Evolutionary conservation across 2,113 vertebrate genomes (phyloP).

Genomic region (Corvus moneduloides): DNA sequence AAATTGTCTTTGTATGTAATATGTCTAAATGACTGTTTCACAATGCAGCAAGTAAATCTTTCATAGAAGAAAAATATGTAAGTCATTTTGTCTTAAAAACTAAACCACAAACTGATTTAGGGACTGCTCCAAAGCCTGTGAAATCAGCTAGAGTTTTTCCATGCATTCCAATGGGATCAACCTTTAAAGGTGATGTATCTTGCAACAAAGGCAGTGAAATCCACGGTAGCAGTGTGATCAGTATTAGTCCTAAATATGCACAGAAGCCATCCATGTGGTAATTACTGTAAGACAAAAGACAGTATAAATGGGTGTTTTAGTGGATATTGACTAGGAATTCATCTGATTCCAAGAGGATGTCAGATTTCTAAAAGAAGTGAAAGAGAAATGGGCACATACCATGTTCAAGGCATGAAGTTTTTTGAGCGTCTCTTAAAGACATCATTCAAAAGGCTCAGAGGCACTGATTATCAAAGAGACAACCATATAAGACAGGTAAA

Average conservation of each 20-base stretch:
- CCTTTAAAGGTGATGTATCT: not conserved
- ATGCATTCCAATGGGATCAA: not conserved
- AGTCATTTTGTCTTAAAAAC: not conserved
- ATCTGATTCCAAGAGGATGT: not conserved
- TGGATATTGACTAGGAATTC: not conserved
- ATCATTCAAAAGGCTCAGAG: not conserved
- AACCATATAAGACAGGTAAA: not conserved
- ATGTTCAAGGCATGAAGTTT: not conserved
- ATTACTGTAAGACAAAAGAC: slow-evolving; percentile 3
- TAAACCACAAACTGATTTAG: not conserved
- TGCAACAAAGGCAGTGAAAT: not conserved
- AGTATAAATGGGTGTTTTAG: not conserved
- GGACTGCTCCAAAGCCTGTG: not conserved
- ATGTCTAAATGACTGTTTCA: not conserved
- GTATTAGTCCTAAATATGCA: not conserved
- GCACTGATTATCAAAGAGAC: not conserved
- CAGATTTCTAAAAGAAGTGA: not conserved
- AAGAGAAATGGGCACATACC: not conserved
- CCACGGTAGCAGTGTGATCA: not conserved
- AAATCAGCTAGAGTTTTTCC: not conserved
- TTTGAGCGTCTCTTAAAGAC: not conserved
- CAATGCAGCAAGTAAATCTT: not conserved
- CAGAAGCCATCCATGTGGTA: not conserved
- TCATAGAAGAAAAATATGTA: not conserved
- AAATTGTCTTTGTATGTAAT: not conserved